These are phyloP conservation scores for Drosophila oshimai DNA, from an alignment of 1,140 invertebrate genomes.

Conservation along the genomic window DNA sequence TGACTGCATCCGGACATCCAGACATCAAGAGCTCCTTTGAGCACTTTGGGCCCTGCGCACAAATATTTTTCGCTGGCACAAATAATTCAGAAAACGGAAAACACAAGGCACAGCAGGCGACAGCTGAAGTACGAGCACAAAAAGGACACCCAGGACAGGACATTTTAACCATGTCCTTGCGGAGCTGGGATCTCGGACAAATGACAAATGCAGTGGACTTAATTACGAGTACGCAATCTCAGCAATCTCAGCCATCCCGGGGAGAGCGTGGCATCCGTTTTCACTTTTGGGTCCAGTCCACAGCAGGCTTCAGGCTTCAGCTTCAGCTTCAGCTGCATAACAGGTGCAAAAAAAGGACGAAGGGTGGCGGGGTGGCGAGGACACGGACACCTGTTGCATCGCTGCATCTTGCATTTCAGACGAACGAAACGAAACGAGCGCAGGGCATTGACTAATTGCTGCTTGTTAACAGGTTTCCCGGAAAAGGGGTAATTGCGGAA, in stretches of 20 bases:
- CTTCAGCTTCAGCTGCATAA: not conserved
- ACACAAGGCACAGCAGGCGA: conserved; percentile 2
- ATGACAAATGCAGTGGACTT: conserved; percentile 42
- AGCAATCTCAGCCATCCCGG: conserved; percentile 19
- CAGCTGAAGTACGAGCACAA: conserved; percentile 24
- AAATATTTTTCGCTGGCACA: conserved; percentile 24
- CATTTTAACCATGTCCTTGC: conserved; percentile 28
- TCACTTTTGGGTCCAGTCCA: conserved; percentile 23
- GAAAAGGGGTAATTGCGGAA: conserved; percentile 32
- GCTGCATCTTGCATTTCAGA: conserved; percentile 51
- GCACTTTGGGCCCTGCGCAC: too few species aligned
- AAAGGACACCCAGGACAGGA: conserved; percentile 19
- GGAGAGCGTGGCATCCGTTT: conserved; percentile 18
- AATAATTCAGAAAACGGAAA: conserved; percentile 39
- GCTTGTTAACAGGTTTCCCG: conserved; percentile 31
- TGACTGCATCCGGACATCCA: too few species aligned
- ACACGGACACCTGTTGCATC: conserved; percentile 49
- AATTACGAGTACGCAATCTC: conserved; percentile 26
- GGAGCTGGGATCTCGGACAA: conserved; percentile 15
- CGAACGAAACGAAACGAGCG: conserved; percentile 9
- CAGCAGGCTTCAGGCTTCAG: too few species aligned
- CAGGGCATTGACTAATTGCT: conserved; percentile 52
- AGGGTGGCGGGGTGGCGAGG: not conserved
- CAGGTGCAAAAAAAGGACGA: not conserved
- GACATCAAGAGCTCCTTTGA: too few species aligned